Base-by-base conservation (phyloP, 2,888 invertebrate species). In the Leucophenga maculata region DNA sequence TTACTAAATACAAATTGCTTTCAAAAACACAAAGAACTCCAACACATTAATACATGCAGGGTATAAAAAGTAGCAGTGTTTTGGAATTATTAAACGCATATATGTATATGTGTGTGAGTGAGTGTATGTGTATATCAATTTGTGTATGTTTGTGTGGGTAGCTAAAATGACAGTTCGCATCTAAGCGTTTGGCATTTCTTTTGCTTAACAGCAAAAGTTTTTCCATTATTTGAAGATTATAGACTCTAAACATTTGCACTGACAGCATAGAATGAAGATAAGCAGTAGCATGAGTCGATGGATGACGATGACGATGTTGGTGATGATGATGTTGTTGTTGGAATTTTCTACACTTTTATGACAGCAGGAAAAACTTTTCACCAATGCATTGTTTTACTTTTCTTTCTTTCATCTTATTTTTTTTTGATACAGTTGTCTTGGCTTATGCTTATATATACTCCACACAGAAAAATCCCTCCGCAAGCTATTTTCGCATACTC, bases 141-240 rank as follows among this genome's bases (percentile, higher is more conserved):
- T 39, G 8, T 39, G 39, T 39, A 8, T 39, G 39, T 11, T 3
- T 39, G 65, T 48, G 50, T 65, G 52, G 26, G 52, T 1, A 32
- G 18, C 8, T 13, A n/a, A 64, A 64, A 48, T 64, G 46, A 48
- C 62, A 64, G 60, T 18, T 39, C 71, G 74, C 82, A 78, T 80
- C 80, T 81, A 80, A 80, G 80, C 80, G 67, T 83, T 75, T 78
- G 80, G 82, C 80, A 83, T 80, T 85, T 76, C 82, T 82, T 75
- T 81, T 83, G 84, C 83, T 83, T 82, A 85, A 84, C 85, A 84
- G 84, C 80, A 82, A 83, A 85, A 85, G 81, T 85, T 85, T 85
- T 85, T 85, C 85, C 85, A 85, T 85, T 85, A 85, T 85, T 85
- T 84, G 84, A 83, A 85, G 84, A 85, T 85, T 85, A 85, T 83